Conservation (phyloP, 2,888 invertebrate species). For the Ormia ochracea region DNA sequence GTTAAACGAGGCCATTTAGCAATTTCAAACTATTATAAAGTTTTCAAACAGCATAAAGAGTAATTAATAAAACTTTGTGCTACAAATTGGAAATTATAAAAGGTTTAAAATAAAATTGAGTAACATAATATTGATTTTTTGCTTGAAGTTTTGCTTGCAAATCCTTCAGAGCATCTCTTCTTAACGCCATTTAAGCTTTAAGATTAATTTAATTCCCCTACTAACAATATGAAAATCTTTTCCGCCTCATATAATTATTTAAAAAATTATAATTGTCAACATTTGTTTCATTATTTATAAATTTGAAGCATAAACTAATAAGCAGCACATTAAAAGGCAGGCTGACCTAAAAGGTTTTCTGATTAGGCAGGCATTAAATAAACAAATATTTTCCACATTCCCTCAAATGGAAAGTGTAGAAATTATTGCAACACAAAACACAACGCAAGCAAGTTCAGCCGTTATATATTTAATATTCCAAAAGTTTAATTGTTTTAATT, state of each 20-base stretch:
- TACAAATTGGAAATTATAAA: not conserved
- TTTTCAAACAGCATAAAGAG: conserved; percentile 23
- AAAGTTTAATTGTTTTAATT: conserved; percentile 58
- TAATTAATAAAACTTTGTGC: not conserved
- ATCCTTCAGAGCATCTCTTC: no score
- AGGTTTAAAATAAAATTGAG: not conserved
- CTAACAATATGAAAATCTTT: not conserved
- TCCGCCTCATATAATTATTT: not conserved
- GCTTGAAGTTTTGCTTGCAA: no score
- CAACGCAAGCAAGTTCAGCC: not conserved
- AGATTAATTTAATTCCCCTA: not conserved
- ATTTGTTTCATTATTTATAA: conserved; percentile 37
- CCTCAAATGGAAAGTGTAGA: conserved; percentile 46
- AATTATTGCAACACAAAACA: not conserved
- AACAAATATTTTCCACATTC: conserved; percentile 47
- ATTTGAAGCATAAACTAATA: conserved; percentile 16
- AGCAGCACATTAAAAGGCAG: not conserved
- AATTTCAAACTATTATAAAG: conserved; percentile 41
- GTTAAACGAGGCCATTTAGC: conserved; percentile 44
- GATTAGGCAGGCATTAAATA: not conserved
- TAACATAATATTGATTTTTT: no score
- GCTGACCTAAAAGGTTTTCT: not conserved
- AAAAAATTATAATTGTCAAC: conserved; percentile 11
- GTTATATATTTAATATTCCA: conserved; percentile 33
- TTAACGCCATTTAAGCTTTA: no score